Evolutionary conservation across 1,140 invertebrate species (phyloP).

Genomic region (Drosophila elegans): DNA sequence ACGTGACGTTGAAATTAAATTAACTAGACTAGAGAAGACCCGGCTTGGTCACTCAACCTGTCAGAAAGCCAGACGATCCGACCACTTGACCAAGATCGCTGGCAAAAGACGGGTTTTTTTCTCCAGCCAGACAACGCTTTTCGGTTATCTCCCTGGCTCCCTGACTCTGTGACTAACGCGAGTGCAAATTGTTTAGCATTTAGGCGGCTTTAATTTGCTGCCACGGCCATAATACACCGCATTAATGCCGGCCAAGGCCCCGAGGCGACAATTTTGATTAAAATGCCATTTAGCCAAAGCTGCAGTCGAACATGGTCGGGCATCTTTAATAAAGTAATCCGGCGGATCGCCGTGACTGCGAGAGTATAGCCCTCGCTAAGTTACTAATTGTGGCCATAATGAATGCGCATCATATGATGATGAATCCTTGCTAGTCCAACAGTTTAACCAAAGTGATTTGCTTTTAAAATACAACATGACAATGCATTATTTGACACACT

Average conservation of each 20-base stretch:
- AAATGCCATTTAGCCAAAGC: constrained; percentile 75
- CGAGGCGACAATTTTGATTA: constrained; percentile 80
- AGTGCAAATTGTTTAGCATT: constrained; percentile 81
- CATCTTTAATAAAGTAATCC: constrained; percentile 65
- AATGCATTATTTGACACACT: no score
- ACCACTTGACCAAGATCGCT: constrained; percentile 60
- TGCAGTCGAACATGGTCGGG: constrained; percentile 28
- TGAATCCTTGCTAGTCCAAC: background rate
- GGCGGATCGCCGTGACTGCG: constrained; percentile 9
- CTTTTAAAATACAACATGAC: no score
- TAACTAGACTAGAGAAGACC: constrained; percentile 74
- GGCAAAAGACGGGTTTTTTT: constrained; percentile 44
- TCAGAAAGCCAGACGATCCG: constrained; percentile 34
- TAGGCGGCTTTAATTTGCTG: constrained; percentile 76
- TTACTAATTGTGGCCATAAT: constrained; percentile 63
- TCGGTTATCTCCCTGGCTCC: constrained; percentile 20
- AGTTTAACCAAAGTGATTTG: no score
- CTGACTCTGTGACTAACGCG: constrained; percentile 45
- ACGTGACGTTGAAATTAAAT: constrained; percentile 84
- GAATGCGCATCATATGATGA: constrained; percentile 10
- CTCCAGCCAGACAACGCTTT: constrained; percentile 16
- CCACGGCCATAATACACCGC: constrained; percentile 64
- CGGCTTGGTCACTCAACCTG: constrained; percentile 22
- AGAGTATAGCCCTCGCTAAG: constrained; percentile 48
- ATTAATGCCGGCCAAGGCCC: constrained; percentile 61